Conservation (phyloP, 2,797 vertebrate genomes). For the Periophthalmus magnuspinnatus region DNA sequence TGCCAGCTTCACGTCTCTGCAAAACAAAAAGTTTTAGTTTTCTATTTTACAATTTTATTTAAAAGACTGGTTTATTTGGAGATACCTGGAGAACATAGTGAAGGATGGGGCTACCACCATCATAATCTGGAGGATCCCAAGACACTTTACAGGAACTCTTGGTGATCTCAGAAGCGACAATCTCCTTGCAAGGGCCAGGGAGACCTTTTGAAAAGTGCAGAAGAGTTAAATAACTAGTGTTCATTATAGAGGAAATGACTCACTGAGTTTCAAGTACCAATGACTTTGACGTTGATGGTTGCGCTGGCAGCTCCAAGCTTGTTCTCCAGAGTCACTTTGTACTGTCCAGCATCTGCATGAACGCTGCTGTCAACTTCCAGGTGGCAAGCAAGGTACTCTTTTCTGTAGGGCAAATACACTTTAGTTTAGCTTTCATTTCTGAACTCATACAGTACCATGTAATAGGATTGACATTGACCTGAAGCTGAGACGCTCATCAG, state of each 20-base stretch:
- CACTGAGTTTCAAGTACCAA: conserved; percentile 78
- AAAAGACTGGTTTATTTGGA: neutral
- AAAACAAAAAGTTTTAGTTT: neutral
- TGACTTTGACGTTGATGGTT: conserved; percentile 93
- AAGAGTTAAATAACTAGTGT: neutral
- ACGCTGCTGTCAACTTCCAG: conserved; percentile 87
- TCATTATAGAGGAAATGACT: neutral
- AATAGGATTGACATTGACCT: conserved; percentile 84
- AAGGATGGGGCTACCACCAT: conserved; percentile 90
- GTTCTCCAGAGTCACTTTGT: conserved; percentile 90
- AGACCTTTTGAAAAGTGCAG: conserved; percentile 75
- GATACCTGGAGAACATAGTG: conserved; percentile 83
- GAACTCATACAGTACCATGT: neutral
- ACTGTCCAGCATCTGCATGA: conserved; percentile 87
- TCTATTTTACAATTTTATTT: neutral
- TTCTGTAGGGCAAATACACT: neutral
- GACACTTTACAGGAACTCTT: conserved; percentile 92
- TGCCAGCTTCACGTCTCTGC: conserved; percentile 92
- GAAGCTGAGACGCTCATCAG: conserved; percentile 84
- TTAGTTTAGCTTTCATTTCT: neutral
- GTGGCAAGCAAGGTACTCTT: conserved; percentile 42
- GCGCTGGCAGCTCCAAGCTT: conserved; percentile 87
- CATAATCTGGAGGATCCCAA: conserved; percentile 93
- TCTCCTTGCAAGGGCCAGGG: conserved; percentile 92
- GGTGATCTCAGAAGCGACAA: conserved; percentile 87